These are phyloP conservation scores for Chascanopsetta lugubris DNA, from an alignment of 2,113 vertebrate species.

Conservation along the genomic window DNA sequence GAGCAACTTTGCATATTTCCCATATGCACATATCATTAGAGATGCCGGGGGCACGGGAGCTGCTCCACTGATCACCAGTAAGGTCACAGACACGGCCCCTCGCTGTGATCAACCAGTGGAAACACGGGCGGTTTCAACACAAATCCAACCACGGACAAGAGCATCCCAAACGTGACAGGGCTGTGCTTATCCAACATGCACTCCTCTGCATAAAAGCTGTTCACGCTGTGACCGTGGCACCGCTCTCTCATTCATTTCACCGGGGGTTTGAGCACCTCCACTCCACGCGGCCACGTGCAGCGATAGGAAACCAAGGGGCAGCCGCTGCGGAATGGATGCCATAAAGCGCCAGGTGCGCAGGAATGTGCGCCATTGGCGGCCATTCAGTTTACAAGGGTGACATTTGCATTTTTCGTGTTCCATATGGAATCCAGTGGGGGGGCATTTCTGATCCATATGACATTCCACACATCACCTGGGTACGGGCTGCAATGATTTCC, in stretches of 20 bases:
- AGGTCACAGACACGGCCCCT: slow-evolving; percentile 1
- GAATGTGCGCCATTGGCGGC: slow-evolving; percentile 20
- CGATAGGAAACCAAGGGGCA: not conserved
- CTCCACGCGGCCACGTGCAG: not conserved
- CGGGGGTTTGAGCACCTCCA: slow-evolving; percentile 21
- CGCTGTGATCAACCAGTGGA: slow-evolving; percentile 1
- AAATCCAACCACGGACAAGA: not conserved
- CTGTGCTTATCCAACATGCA: not conserved
- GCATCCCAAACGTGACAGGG: not conserved
- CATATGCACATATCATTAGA: slow-evolving; percentile 8
- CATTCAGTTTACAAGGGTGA: slow-evolving; percentile 41
- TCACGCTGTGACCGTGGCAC: not conserved
- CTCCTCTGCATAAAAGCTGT: not conserved
- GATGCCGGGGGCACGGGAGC: not conserved
- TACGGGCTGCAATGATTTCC: not conserved
- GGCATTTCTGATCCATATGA: not conserved
- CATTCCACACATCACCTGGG: slow-evolving; percentile 12
- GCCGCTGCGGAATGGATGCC: slow-evolving; percentile 25
- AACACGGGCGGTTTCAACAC: not conserved
- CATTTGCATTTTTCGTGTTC: slow-evolving; percentile 39
- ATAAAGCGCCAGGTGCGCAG: slow-evolving; percentile 42
- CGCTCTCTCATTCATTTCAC: not conserved
- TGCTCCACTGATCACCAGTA: not conserved
- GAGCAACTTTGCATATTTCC: slow-evolving; percentile 6
- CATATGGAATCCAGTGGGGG: slow-evolving; percentile 11